These are phyloP conservation scores for Synanthedon tipuliformis DNA, from an alignment of 2,888 invertebrate genomes.

Conservation along the genomic window DNA sequence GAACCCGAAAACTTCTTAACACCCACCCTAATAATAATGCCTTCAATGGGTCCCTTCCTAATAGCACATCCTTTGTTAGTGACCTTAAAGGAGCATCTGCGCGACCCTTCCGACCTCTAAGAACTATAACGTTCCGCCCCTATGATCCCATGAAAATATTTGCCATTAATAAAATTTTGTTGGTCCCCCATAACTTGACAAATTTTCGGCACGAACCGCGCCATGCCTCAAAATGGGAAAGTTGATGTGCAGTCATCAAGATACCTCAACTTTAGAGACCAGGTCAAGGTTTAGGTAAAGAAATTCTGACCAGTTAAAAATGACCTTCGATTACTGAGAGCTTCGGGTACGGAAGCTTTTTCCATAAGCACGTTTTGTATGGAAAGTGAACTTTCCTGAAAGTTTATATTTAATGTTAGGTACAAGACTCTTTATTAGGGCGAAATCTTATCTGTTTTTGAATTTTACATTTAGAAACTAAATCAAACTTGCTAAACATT, in stretches of 20 bases:
- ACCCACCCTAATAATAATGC: too few relatives aligned
- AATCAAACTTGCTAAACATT: too few relatives aligned
- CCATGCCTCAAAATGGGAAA: constrained; percentile 12
- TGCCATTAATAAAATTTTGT: constrained; percentile 17
- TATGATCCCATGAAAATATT: constrained; percentile 6
- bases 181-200: constrained; percentile 19
- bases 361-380: not conserved
- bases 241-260: constrained; percentile 4
- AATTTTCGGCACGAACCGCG: constrained; percentile 26
- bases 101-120: not conserved
- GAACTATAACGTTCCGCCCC: not conserved
- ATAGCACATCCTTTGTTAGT: not conserved
- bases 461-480: too few relatives aligned
- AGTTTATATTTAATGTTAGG: too few relatives aligned
- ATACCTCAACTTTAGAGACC: constrained; percentile 6
- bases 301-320: constrained; percentile 13
- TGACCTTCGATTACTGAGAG: constrained; percentile 5
- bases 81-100: constrained; percentile 1
- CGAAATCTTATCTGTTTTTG: too few relatives aligned
- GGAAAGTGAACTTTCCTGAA: too few relatives aligned
- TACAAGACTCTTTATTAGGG: too few relatives aligned
- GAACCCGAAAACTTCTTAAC: not conserved
- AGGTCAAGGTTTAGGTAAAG: constrained; percentile 29
- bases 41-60: not conserved
- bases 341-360: not conserved